Conservation (phyloP, 1,140 invertebrate genomes). For the Belonocnema kinseyi region DNA sequence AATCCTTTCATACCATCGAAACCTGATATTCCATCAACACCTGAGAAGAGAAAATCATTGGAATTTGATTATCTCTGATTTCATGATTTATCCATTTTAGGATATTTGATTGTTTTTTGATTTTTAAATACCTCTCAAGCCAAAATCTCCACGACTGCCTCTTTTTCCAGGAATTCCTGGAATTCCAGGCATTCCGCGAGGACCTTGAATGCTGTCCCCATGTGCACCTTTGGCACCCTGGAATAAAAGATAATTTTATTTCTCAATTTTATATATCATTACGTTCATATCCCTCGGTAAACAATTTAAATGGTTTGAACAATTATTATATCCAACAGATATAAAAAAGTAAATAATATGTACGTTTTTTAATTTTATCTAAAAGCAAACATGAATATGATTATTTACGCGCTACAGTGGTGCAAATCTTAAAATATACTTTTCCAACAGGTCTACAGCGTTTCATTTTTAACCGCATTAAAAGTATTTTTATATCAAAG, state of each 20-base stretch:
- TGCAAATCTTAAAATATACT: no score
- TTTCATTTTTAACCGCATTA: no score
- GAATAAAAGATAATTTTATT: neutral
- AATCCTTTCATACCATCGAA: slow-evolving; percentile 71
- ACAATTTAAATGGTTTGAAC: no score
- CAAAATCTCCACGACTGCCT: slow-evolving; percentile 74
- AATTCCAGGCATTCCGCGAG: slow-evolving; percentile 69
- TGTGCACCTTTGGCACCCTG: slow-evolving; percentile 69
- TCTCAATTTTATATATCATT: neutral
- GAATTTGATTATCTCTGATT: neutral
- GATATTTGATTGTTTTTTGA: neutral
- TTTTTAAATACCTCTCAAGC: slow-evolving; percentile 64
- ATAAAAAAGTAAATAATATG: no score
- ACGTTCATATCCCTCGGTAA: no score
- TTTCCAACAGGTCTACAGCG: no score
- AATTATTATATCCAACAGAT: no score
- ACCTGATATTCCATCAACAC: slow-evolving; percentile 66
- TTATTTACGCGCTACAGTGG: no score
- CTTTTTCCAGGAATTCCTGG: slow-evolving; percentile 72
- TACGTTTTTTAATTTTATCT: no score
- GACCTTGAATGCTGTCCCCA: slow-evolving; percentile 72
- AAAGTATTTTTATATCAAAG: no score
- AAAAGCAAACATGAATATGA: no score
- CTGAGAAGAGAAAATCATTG: slow-evolving; percentile 32
- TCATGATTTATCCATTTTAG: neutral